phyloP scores from a whole-genome alignment of 2,113 vertebrate species.

The Rhinichthys klamathensis region DNA sequence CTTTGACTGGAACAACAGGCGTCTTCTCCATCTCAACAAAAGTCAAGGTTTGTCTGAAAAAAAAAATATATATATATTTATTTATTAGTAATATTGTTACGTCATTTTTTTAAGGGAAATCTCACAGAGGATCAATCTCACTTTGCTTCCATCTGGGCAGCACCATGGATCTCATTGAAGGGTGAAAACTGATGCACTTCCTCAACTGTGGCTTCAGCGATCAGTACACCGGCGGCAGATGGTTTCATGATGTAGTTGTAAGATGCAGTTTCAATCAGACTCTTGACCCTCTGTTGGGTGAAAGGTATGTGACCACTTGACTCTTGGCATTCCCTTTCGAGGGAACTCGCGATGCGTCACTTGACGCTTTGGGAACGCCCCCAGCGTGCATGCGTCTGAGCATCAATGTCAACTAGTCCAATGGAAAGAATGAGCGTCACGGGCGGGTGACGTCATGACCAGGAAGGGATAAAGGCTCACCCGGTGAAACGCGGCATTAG shows the following conservation, averaged over 20 bases:
- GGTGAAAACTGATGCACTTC: slow-evolving; percentile 81
- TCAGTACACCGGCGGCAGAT: slow-evolving; percentile 60
- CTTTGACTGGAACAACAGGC: slow-evolving; percentile 29
- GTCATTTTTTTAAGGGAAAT: background rate
- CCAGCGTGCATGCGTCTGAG: no score
- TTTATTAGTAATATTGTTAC: background rate
- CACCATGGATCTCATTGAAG: slow-evolving; percentile 73
- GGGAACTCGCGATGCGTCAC: no score
- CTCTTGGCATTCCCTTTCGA: no score
- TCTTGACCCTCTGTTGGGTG: slow-evolving; percentile 71
- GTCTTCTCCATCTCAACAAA: slow-evolving; percentile 70
- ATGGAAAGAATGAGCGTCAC: no score
- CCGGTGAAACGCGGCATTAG: no score
- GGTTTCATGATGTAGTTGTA: slow-evolving; percentile 79
- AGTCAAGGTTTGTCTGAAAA: slow-evolving; percentile 73
- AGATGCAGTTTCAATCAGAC: slow-evolving; percentile 73
- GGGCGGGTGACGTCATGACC: no score
- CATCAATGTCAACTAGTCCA: no score
- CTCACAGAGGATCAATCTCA: slow-evolving; percentile 56
- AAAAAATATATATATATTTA: no score
- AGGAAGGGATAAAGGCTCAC: no score
- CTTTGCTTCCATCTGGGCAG: slow-evolving; percentile 78
- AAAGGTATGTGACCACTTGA: background rate
- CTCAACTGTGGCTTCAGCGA: slow-evolving; percentile 74
- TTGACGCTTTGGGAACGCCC: no score